Conservation (phyloP, 2,113 vertebrate species). For the Lophochroa leadbeateri region DNA sequence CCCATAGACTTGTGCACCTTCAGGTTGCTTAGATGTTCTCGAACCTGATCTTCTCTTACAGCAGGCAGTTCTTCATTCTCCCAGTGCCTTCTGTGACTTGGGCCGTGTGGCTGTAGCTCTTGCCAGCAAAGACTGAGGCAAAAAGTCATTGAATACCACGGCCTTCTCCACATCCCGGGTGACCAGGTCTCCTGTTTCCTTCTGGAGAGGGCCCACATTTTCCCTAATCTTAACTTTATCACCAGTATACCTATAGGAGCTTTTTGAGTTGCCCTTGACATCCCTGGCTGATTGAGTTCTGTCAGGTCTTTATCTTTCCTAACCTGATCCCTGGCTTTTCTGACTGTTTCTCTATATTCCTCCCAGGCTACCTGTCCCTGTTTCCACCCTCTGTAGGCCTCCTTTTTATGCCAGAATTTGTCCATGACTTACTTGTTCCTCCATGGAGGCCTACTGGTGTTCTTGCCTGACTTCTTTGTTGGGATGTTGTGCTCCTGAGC, state of each 20-base stretch:
- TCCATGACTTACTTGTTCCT: not conserved
- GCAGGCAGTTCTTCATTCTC: not conserved
- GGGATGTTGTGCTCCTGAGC: not conserved
- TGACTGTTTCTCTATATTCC: not conserved
- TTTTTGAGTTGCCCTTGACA: not conserved
- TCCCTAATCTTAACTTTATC: not conserved
- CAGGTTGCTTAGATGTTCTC: not conserved
- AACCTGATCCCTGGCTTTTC: not conserved
- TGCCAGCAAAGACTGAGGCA: not conserved
- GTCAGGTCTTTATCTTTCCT: not conserved
- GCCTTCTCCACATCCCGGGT: not conserved
- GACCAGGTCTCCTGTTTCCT: not conserved
- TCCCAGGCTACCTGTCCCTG: not conserved
- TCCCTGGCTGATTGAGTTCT: not conserved
- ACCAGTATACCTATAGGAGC: not conserved
- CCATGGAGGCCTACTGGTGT: not conserved
- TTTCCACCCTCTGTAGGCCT: not conserved
- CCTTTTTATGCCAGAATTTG: not conserved
- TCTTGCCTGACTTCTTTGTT: not conserved
- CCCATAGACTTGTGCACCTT: not conserved
- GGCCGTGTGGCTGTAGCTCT: not conserved
- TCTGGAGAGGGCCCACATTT: not conserved
- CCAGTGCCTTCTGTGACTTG: not conserved
- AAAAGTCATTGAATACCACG: not conserved
- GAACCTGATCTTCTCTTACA: not conserved